Evolutionary conservation across 2,888 invertebrate genomes (phyloP).

Genomic region (Cancer borealis): DNA sequence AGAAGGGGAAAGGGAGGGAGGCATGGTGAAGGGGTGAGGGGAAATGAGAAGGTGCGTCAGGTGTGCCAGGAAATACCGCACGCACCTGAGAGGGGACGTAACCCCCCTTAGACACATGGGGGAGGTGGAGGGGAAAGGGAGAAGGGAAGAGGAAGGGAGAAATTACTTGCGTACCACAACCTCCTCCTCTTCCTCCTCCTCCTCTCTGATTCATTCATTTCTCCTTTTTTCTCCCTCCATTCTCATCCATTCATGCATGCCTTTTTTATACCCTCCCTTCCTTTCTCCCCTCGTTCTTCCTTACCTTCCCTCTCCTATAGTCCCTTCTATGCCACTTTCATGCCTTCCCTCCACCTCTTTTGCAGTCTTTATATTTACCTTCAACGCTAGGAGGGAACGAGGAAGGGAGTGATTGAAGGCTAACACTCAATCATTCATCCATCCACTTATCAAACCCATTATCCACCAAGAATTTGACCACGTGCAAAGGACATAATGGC

Average conservation of each 20-base stretch:
- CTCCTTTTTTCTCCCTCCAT: not conserved
- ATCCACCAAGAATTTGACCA: too few species aligned
- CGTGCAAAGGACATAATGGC: too few species aligned
- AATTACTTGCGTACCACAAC: not conserved
- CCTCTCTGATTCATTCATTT: not conserved
- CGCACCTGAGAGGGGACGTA: not conserved
- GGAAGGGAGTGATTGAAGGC: too few species aligned
- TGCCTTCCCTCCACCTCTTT: not conserved
- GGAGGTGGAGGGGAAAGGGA: not conserved
- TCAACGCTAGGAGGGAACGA: too few species aligned
- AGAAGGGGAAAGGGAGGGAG: not conserved
- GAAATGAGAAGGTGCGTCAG: not conserved
- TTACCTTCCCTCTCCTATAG: not conserved
- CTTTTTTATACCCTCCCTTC: not conserved
- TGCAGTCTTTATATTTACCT: too few species aligned
- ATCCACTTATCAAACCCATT: too few species aligned
- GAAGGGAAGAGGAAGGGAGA: conserved; percentile 6
- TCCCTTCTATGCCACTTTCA: not conserved
- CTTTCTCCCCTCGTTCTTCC: not conserved
- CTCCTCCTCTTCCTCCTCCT: not conserved
- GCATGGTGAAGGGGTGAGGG: not conserved
- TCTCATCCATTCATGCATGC: not conserved
- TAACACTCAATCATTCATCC: too few species aligned
- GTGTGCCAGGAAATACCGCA: not conserved
- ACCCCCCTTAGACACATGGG: not conserved